A percentile compares a stretch with the other conserved stretches of the same genome.
phyloP scores from a whole-genome alignment of 2,113 vertebrate genomes.

The Taurulus bubalis region DNA sequence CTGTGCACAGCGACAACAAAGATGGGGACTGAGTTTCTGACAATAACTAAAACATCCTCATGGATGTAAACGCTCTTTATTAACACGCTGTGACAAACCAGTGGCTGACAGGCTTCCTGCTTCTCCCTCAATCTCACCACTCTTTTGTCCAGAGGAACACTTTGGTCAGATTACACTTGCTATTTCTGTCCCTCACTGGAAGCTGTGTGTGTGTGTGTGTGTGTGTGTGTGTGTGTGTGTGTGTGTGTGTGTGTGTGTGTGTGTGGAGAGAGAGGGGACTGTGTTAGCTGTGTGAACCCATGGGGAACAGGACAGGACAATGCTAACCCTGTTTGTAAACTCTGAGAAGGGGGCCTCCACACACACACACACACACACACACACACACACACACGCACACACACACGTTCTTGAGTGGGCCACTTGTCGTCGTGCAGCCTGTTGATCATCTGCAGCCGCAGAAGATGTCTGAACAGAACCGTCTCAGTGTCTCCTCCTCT shows the following conservation, averaged over 20 bases:
- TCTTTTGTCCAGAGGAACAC: conserved; percentile 40
- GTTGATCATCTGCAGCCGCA: conserved; percentile 73
- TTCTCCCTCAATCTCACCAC: conserved; percentile 25
- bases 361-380: conserved; percentile 34
- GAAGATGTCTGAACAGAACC: conserved; percentile 44
- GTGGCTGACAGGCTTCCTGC: conserved; percentile 6
- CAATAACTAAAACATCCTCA: background rate
- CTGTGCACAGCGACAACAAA: background rate
- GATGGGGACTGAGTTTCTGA: background rate
- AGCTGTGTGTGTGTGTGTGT: conserved; percentile 61
- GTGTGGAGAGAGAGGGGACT: conserved; percentile 43
- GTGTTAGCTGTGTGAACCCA: conserved; percentile 70
- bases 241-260: conserved; percentile 9
- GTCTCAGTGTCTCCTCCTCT: conserved; percentile 31
- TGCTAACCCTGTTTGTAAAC: conserved; percentile 74
- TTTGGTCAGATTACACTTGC: conserved; percentile 65
- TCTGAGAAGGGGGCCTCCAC: conserved; percentile 58
- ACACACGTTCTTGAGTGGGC: conserved; percentile 46
- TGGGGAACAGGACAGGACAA: conserved; percentile 76
- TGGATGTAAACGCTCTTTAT: background rate
- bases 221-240: conserved; percentile 25
- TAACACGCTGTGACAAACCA: background rate
- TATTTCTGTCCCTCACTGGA: conserved; percentile 73
- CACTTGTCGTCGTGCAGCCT: conserved; percentile 65
- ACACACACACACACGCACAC: conserved; percentile 35